Evolutionary conservation across 2,888 invertebrate genomes (phyloP), one percentile per base, ranked within the genome.

Genomic region (Oligia latruncula): DNA sequence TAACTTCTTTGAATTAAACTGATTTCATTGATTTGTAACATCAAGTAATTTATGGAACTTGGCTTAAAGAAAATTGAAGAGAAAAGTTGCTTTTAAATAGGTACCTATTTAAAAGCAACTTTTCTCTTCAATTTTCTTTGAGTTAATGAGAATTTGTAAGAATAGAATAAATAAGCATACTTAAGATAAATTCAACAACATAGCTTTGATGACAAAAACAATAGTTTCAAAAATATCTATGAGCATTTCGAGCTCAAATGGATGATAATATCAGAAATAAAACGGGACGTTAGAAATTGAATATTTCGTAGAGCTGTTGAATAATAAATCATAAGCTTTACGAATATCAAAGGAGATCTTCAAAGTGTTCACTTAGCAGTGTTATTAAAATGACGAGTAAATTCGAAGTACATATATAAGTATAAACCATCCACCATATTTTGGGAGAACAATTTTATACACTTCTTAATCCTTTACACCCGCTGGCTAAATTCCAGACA

Each of bases 251-350:
- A 80, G 65, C 23, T 17, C 66, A 20, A 79, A 80, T 40, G 23
- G 20, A 76, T 65, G 77, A 77, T 64, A 86, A 90, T 90, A 90
- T 88, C 80, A 85, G 87, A 88, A 90, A 90, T 88, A 88, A 87
- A 75, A 82, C 76, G 80, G 79, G 80, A 87, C 87, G 75, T 90
- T 86, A 80, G 89, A 90, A 90, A 93, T 91, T 91, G 89, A 92
- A 93, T 91, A 90, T 90, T 93, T 90, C 91, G 87, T 90, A 72
- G 83, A 90, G 83, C 85, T 89, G 88, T 90, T 94, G 92, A 95
- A 94, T 95, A 94, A 95, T 95, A 95, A 94, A 95, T 95, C 93
- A 93, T 93, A 93, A 93, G 92, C 91, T 90, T 88, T 84, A 89
- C 89, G 89, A 92, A 93, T 93, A 94, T 95, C 95, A 95, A 95